Percentiles rank a stretch among this genome's conserved stretches.
Evolutionary conservation across 2,888 invertebrate species (phyloP).

Genomic region (Monoplex corrugatus): DNA sequence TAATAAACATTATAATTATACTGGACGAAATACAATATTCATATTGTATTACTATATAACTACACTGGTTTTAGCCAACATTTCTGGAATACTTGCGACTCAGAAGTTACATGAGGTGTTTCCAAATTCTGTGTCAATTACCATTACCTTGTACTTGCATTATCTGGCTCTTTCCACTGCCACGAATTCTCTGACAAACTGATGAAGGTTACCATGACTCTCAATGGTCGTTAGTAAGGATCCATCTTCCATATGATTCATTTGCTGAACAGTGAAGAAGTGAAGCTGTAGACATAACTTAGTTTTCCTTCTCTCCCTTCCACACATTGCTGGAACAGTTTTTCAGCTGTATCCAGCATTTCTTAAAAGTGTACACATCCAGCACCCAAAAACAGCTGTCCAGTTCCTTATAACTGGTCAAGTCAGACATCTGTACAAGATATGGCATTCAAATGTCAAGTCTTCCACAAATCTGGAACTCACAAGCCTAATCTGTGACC

Average conservation of each 20-base stretch:
- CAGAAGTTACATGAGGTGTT: no score
- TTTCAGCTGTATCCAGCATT: no score
- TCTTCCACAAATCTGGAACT: background rate
- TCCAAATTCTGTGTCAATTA: no score
- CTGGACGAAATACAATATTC: background rate
- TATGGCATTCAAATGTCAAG: constrained; percentile 29
- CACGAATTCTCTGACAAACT: background rate
- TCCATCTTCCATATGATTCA: background rate
- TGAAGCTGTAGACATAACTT: background rate
- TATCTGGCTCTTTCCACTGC: no score
- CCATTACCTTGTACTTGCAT: no score
- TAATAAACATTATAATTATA: background rate
- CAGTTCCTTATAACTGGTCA: background rate
- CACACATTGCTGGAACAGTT: background rate
- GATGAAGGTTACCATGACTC: no score
- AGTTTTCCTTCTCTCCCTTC: background rate
- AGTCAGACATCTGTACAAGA: background rate
- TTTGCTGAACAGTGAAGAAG: background rate
- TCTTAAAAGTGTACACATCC: background rate
- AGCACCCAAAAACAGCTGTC: background rate
- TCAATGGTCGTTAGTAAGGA: background rate
- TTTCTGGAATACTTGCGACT: background rate
- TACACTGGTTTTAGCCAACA: no score
- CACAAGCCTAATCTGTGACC: background rate
- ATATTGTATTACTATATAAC: no score